Conservation (phyloP, 2,797 vertebrate genomes). For the Setipinna tenuifilis region DNA sequence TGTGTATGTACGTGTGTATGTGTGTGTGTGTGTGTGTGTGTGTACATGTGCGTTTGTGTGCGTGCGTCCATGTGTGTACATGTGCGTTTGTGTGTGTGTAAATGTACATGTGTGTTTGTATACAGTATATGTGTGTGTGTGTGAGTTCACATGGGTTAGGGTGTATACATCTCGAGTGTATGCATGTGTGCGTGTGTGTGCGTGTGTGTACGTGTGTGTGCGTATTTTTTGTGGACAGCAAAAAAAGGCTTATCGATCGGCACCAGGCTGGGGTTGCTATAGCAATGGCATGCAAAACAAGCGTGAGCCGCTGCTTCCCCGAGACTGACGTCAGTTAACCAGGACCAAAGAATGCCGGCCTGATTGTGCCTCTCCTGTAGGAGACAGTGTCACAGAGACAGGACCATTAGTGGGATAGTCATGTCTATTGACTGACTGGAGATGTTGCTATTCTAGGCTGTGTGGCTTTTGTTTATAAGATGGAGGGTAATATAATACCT, state of each 20-base stretch:
- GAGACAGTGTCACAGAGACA: background rate
- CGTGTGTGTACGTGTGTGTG: no score
- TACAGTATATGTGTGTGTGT: no score
- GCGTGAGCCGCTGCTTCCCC: background rate
- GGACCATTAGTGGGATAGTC: background rate
- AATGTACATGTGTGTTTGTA: no score
- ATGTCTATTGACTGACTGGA: background rate
- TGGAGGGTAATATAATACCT: background rate
- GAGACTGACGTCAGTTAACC: background rate
- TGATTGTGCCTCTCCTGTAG: background rate
- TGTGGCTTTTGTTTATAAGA: background rate
- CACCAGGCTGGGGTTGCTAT: background rate
- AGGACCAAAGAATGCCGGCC: background rate
- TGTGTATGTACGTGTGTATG: background rate
- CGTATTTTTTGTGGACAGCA: background rate
- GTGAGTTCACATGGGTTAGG: no score
- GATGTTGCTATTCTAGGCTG: background rate
- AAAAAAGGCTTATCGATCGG: background rate
- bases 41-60: background rate
- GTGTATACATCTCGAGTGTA: no score
- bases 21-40: background rate
- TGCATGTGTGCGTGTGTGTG: background rate
- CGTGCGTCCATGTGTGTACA: background rate
- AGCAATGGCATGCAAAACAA: constrained; percentile 19
- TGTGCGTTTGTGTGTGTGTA: no score